Evolutionary conservation across 1,140 invertebrate genomes (phyloP).

Genomic region (Catajapyx aquilonaris): DNA sequence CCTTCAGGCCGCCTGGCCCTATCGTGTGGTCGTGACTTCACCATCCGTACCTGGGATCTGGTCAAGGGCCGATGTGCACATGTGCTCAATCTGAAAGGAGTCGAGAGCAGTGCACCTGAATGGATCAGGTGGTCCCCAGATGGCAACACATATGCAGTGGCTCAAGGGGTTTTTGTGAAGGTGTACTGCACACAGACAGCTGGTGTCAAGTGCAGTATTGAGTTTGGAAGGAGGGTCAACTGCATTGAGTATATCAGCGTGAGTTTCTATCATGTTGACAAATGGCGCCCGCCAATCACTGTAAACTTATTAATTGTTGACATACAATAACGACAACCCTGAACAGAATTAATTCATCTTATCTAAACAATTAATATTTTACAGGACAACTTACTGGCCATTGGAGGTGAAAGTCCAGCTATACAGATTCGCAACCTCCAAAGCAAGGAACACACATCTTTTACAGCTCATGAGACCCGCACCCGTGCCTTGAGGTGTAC

Average conservation of each 20-base stretch:
- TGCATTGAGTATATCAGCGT: slow-evolving; percentile 17
- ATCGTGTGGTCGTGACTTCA: slow-evolving; percentile 61
- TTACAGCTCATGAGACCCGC: too few species aligned
- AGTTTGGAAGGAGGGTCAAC: slow-evolving; percentile 16
- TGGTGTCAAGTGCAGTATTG: slow-evolving; percentile 15
- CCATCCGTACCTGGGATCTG: slow-evolving; percentile 80
- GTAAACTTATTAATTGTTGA: too few species aligned
- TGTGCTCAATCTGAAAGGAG: slow-evolving; percentile 48
- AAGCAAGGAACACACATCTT: too few species aligned
- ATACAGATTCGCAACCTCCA: too few species aligned
- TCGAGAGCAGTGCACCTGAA: slow-evolving; percentile 15
- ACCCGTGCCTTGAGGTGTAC: too few species aligned
- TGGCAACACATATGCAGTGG: slow-evolving; percentile 49
- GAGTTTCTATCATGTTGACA: too few species aligned
- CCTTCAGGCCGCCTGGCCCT: slow-evolving; percentile 72
- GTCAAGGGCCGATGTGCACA: slow-evolving; percentile 75
- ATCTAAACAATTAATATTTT: too few species aligned
- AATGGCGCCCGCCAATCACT: too few species aligned
- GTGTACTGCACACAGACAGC: slow-evolving; percentile 52
- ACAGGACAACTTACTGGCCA: too few species aligned
- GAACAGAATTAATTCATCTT: too few species aligned
- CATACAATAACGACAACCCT: too few species aligned
- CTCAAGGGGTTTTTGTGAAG: slow-evolving; percentile 41
- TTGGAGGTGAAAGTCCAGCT: too few species aligned
- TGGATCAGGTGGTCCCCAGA: slow-evolving; percentile 29